Conservation (phyloP, 2,888 invertebrate species). For the Spialia ferax region DNA sequence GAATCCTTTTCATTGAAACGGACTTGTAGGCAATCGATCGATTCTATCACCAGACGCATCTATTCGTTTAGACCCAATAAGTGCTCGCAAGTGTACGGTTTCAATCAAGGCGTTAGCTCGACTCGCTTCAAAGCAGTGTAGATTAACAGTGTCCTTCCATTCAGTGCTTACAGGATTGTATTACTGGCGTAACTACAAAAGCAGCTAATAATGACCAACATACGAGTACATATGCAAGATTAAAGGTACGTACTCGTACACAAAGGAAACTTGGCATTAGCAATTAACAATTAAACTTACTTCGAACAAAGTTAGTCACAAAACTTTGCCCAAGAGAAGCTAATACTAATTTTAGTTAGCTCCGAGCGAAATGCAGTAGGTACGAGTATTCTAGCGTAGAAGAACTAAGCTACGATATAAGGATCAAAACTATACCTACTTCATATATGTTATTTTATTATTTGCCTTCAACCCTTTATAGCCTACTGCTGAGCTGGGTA, state of each 20-base stretch:
- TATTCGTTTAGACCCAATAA: too few species aligned
- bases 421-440: too few species aligned
- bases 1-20: too few species aligned
- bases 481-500: too few species aligned
- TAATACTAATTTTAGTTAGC: background rate
- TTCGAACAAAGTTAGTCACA: background rate
- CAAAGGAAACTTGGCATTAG: constrained; percentile 1
- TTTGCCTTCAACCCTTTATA: too few species aligned
- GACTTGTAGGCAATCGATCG: too few species aligned
- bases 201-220: background rate
- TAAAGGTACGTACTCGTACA: background rate
- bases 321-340: background rate
- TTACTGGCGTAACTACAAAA: background rate
- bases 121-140: background rate
- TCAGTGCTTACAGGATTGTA: background rate
- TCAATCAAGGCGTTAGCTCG: background rate
- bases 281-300: constrained; percentile 1
- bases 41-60: too few species aligned
- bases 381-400: too few species aligned
- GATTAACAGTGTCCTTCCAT: background rate
- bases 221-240: background rate
- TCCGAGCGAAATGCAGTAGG: background rate
- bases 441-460: too few species aligned
- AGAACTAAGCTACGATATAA: too few species aligned
- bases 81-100: too few species aligned